A percentile compares a stretch with the other conserved stretches of the same genome.
Evolutionary conservation across 2,888 invertebrate genomes (phyloP).

Genomic region (Pristionchus mayeri): DNA sequence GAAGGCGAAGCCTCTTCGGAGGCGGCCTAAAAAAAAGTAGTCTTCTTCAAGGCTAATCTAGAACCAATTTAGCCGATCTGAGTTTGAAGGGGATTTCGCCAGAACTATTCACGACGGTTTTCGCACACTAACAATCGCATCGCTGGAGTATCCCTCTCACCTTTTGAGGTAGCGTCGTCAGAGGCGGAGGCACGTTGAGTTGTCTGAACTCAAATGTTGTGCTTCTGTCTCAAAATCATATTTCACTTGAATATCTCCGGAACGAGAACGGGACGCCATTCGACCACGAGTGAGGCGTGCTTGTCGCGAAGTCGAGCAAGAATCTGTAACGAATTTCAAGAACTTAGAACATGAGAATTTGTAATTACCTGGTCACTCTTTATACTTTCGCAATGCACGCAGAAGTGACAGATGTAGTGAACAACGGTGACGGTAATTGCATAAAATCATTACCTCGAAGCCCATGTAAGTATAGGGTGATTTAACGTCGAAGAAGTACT

Average conservation of each 20-base stretch:
- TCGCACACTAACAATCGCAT: too few relatives aligned
- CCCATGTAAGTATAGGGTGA: constrained; percentile 3
- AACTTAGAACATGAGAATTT: too few relatives aligned
- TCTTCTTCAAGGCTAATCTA: too few relatives aligned
- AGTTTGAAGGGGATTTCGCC: too few relatives aligned
- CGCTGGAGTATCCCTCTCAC: neutral
- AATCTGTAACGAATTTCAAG: too few relatives aligned
- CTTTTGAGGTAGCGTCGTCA: neutral
- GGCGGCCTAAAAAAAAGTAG: too few relatives aligned
- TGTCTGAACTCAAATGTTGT: neutral
- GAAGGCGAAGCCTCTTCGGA: neutral
- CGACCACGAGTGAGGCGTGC: neutral
- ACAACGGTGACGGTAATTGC: too few relatives aligned
- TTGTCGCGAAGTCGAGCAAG: neutral
- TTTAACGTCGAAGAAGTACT: constrained; percentile 8
- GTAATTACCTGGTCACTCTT: too few relatives aligned
- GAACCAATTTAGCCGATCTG: too few relatives aligned
- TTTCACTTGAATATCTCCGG: neutral
- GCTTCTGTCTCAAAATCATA: neutral
- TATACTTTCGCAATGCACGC: too few relatives aligned
- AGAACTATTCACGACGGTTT: too few relatives aligned
- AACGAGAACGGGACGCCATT: neutral
- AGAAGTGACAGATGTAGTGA: too few relatives aligned
- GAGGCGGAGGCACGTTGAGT: neutral
- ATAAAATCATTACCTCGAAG: neutral